Evolutionary conservation across 1,140 invertebrate species (phyloP).

Genomic region (Andricus grossulariae): DNA sequence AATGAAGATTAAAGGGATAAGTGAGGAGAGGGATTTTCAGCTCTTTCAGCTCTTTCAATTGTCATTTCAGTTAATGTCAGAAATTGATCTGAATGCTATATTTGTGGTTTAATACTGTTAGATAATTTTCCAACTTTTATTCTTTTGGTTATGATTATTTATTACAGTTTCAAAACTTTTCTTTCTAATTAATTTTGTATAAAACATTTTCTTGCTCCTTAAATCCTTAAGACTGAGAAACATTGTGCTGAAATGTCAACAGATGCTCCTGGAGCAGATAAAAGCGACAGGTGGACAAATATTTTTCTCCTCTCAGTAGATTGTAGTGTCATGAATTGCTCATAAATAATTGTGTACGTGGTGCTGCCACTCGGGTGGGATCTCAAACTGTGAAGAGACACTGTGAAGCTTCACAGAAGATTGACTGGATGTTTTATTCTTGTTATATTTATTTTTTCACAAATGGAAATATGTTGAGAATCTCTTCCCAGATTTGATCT

Average conservation of each 20-base stretch:
- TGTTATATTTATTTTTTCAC: slow-evolving; percentile 15
- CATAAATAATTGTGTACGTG: slow-evolving; percentile 24
- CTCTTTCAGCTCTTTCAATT: too few species aligned
- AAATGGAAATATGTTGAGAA: slow-evolving; percentile 4
- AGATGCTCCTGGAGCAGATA: slow-evolving; percentile 13
- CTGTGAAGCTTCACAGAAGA: slow-evolving; percentile 22
- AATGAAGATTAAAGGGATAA: too few species aligned
- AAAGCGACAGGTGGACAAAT: slow-evolving; percentile 20
- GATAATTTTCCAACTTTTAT: background rate
- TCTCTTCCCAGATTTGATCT: background rate
- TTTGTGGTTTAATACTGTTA: too few species aligned
- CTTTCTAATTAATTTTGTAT: background rate
- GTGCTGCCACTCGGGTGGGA: slow-evolving; percentile 14
- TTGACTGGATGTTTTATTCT: slow-evolving; percentile 13
- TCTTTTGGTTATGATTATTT: background rate
- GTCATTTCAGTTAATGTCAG: too few species aligned
- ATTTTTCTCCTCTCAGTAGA: slow-evolving; percentile 3
- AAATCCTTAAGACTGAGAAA: background rate
- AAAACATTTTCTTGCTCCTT: background rate
- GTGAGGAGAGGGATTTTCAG: too few species aligned
- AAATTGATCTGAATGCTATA: too few species aligned
- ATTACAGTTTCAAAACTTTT: too few species aligned
- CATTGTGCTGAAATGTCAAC: slow-evolving; percentile 27
- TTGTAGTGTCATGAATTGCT: slow-evolving; percentile 24
- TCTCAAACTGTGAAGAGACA: slow-evolving; percentile 20